These are phyloP conservation scores for Scolopax bukidnonensis DNA, from an alignment of 2,797 vertebrate species.

Conservation along the genomic window DNA sequence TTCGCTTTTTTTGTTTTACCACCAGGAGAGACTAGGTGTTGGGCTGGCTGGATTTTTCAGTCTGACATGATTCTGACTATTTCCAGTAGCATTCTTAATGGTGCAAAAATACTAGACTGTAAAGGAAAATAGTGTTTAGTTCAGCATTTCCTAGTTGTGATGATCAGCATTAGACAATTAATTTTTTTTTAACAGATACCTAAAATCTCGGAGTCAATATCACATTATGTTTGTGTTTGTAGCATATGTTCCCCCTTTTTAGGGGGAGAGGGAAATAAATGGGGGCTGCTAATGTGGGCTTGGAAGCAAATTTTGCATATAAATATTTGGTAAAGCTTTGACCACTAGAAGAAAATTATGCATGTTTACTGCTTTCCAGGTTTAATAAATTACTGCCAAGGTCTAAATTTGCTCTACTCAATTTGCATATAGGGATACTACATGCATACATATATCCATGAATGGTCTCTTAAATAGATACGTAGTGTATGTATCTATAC, in stretches of 20 bases:
- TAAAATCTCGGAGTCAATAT: not conserved
- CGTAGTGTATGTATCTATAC: too few relatives aligned
- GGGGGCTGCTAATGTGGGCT: not conserved
- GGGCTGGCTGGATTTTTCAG: not conserved
- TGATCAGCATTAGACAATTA: not conserved
- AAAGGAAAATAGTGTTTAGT: not conserved
- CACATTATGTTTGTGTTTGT: not conserved
- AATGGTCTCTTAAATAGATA: too few relatives aligned
- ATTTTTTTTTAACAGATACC: not conserved
- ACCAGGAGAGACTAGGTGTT: not conserved
- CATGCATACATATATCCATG: not conserved
- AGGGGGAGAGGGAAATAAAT: rapidly evolving
- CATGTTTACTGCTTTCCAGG: not conserved
- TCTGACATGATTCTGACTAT: not conserved
- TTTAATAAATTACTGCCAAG: not conserved
- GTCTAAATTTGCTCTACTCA: not conserved
- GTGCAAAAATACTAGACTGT: not conserved
- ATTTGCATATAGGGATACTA: not conserved
- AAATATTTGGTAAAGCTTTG: not conserved
- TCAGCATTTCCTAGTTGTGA: not conserved
- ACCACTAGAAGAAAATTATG: not conserved
- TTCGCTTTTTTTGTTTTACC: not conserved
- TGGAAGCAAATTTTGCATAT: not conserved
- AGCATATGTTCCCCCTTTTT: not conserved
- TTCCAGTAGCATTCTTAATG: not conserved